Evolutionary conservation across 2,797 vertebrate species (phyloP).

Genomic region (Ammospiza maritima): DNA sequence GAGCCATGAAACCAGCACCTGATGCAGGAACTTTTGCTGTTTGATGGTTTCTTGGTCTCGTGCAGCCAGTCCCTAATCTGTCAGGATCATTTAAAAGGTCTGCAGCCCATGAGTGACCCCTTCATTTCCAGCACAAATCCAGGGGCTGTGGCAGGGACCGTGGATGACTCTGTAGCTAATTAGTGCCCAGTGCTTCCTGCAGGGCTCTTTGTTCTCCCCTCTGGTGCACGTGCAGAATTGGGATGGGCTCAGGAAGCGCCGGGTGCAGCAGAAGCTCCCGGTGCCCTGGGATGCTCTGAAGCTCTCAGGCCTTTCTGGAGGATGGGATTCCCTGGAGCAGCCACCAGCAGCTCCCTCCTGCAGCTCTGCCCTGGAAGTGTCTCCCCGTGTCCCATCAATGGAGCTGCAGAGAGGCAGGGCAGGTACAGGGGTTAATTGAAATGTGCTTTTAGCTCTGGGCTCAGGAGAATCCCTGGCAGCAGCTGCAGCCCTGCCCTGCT

Average conservation of each 20-base stretch:
- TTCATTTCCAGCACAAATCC: not conserved
- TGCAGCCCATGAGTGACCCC: not conserved
- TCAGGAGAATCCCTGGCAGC: not conserved
- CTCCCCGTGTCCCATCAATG: accelerated
- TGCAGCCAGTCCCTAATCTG: not conserved
- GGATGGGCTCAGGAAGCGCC: not conserved
- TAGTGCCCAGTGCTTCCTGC: accelerated
- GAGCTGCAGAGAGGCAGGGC: not conserved
- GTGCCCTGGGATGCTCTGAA: not conserved
- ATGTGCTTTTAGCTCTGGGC: not conserved
- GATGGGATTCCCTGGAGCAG: not conserved
- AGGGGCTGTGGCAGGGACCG: accelerated
- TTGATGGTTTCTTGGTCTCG: not conserved
- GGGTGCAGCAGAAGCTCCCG: not conserved
- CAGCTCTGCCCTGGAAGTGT: not conserved
- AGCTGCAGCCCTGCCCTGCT: not conserved
- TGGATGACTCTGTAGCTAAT: not conserved
- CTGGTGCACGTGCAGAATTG: not conserved
- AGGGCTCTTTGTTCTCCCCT: accelerated
- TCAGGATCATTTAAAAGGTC: not conserved
- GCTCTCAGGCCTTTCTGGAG: not conserved
- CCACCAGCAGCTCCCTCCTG: accelerated
- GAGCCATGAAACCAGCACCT: not conserved
- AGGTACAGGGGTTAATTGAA: not conserved
- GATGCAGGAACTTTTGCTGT: not conserved